A percentile compares a stretch with the other conserved stretches of the same genome.
Evolutionary conservation across 2,797 vertebrate genomes (phyloP).

Genomic region (Pelochelys cantorii): DNA sequence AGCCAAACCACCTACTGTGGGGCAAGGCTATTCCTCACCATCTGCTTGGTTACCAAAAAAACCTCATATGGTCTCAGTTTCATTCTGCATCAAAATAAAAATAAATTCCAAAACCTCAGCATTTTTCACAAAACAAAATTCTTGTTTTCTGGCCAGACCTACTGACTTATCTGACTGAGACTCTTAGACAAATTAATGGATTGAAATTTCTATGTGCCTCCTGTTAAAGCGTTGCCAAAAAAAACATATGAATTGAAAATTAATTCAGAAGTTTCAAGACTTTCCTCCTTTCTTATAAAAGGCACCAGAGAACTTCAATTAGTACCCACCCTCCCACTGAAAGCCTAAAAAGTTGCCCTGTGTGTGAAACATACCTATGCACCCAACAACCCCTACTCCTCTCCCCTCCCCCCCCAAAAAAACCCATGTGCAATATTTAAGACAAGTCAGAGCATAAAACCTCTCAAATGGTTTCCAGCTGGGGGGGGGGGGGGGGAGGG

Average conservation of each 20-base stretch:
- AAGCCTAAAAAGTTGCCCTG: background rate
- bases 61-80: background rate
- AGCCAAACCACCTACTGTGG: background rate
- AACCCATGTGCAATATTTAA: background rate
- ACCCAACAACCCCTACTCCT: too few species aligned
- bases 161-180: background rate
- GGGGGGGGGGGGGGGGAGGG: too few species aligned
- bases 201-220: background rate
- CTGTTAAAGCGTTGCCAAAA: background rate
- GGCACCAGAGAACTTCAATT: background rate
- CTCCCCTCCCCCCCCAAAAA: background rate
- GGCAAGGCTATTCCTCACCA: background rate
- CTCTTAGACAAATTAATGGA: constrained; percentile 12
- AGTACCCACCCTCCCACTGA: background rate
- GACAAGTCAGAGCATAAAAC: background rate
- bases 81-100: background rate
- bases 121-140: background rate
- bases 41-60: background rate
- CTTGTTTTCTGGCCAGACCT: background rate
- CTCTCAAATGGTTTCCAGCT: background rate
- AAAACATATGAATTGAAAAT: constrained; percentile 36
- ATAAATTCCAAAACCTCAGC: background rate
- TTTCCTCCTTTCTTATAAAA: constrained; percentile 18
- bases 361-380: background rate
- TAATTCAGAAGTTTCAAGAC: constrained; percentile 2